Percentiles rank a stretch among this genome's conserved stretches.
Evolutionary conservation across 1,140 invertebrate species (phyloP).

Genomic region (Dufourea novaeangliae): DNA sequence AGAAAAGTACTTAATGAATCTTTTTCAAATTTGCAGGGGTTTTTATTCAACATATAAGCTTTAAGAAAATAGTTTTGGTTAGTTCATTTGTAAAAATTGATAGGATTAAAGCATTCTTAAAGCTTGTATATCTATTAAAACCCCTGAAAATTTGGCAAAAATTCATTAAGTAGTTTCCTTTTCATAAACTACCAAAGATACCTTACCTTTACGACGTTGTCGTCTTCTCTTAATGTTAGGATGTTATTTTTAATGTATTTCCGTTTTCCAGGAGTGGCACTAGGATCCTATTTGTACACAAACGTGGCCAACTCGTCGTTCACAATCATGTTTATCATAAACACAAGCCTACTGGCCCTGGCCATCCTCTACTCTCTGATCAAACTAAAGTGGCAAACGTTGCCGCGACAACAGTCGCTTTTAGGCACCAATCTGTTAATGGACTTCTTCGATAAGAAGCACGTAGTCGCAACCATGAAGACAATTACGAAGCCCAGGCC

Average conservation of each 20-base stretch:
- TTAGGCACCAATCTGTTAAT: constrained; percentile 83
- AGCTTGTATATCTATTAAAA: no score
- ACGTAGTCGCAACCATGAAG: constrained; percentile 83
- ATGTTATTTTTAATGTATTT: constrained; percentile 11
- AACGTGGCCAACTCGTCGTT: constrained; percentile 84
- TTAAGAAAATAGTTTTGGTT: no score
- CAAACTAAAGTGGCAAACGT: constrained; percentile 86
- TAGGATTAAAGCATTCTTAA: no score
- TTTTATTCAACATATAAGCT: no score
- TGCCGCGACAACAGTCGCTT: constrained; percentile 83
- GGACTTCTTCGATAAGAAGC: constrained; percentile 87
- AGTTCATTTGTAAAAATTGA: no score
- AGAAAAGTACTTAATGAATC: no score
- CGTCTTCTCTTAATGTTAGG: no score
- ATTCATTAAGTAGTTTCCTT: no score
- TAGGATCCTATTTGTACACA: constrained; percentile 83
- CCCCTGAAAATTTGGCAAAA: no score
- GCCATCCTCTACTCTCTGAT: constrained; percentile 85
- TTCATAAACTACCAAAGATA: no score
- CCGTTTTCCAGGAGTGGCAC: constrained; percentile 76
- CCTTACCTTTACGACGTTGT: no score
- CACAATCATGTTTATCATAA: constrained; percentile 87
- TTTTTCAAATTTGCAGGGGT: no score
- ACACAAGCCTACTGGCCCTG: constrained; percentile 83
- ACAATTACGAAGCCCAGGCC: constrained; percentile 83